These are phyloP conservation scores for Bilobella aurantiaca DNA, from an alignment of 1,140 invertebrate species.

Conservation along the genomic window DNA sequence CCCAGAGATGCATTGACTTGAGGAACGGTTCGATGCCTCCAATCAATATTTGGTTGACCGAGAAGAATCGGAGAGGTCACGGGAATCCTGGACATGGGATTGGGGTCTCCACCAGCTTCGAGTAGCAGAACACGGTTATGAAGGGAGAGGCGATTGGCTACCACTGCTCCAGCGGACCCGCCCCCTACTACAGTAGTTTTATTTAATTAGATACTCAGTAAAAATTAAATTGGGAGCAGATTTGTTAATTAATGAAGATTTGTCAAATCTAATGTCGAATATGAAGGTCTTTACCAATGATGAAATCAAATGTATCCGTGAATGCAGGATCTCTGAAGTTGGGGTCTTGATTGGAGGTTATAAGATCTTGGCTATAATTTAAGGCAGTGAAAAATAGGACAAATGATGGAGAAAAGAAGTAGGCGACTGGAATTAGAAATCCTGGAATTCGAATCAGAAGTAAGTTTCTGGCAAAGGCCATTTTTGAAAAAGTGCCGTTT, in stretches of 20 bases:
- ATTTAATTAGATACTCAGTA: background rate
- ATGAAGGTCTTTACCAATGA: background rate
- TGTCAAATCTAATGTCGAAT: too few relatives aligned
- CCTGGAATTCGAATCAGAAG: background rate
- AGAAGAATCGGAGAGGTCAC: conserved; percentile 37
- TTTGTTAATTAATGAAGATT: background rate
- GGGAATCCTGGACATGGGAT: conserved; percentile 11
- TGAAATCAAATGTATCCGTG: background rate
- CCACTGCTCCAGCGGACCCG: conserved; percentile 45
- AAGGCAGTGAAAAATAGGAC: background rate
- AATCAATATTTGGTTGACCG: conserved; percentile 48
- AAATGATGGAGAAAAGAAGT: background rate
- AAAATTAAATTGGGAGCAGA: background rate
- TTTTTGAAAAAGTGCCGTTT: too few relatives aligned
- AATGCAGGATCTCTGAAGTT: background rate
- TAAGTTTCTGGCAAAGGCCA: background rate
- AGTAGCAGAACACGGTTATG: conserved; percentile 39
- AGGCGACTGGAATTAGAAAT: background rate
- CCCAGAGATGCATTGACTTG: conserved; percentile 28
- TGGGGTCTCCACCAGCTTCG: conserved; percentile 41
- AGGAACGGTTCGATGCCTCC: conserved; percentile 44
- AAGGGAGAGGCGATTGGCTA: conserved; percentile 43
- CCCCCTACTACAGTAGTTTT: conserved; percentile 44
- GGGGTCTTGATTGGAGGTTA: background rate
- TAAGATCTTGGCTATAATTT: background rate